Percentiles rank a stretch among this genome's conserved stretches.
Conservation (phyloP, 2,888 invertebrate species). For the Andrena haemorrhoa region DNA sequence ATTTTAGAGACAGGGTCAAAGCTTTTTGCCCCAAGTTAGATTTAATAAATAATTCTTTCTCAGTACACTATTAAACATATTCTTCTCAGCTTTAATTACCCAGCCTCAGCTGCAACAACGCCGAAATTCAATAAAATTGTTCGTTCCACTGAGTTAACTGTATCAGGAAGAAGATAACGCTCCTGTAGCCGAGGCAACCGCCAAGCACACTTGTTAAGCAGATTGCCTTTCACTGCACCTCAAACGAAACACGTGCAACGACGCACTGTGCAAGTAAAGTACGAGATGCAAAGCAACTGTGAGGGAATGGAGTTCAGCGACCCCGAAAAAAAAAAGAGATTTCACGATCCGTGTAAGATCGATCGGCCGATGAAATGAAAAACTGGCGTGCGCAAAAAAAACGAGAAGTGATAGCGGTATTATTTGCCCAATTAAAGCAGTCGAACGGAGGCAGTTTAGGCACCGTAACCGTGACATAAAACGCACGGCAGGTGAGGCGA, state of each 20-base stretch:
- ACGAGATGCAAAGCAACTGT: constrained; percentile 24
- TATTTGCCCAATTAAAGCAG: constrained; percentile 78
- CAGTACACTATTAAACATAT: too few species aligned
- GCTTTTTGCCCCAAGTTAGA: too few species aligned
- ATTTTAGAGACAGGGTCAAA: too few species aligned
- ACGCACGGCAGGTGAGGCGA: constrained; percentile 72
- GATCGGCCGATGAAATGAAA: constrained; percentile 29
- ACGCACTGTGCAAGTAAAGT: constrained; percentile 33
- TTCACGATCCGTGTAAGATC: constrained; percentile 26
- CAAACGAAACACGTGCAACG: neutral
- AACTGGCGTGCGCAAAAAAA: constrained; percentile 62
- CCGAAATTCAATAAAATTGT: too few species aligned
- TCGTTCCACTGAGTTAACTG: neutral
- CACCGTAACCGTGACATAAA: constrained; percentile 54
- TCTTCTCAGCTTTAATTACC: too few species aligned
- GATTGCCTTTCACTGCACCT: constrained; percentile 53
- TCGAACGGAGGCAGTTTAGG: constrained; percentile 61
- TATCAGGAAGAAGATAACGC: constrained; percentile 7
- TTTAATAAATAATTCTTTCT: too few species aligned
- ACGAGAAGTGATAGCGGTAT: constrained; percentile 46
- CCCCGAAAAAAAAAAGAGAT: constrained; percentile 6
- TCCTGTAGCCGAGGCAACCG: constrained; percentile 59
- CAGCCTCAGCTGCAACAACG: too few species aligned
- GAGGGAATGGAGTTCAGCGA: constrained; percentile 7
- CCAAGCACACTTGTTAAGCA: constrained; percentile 45